These are phyloP conservation scores for Melanargia galathea DNA, from an alignment of 2,888 invertebrate species.

Conservation along the genomic window DNA sequence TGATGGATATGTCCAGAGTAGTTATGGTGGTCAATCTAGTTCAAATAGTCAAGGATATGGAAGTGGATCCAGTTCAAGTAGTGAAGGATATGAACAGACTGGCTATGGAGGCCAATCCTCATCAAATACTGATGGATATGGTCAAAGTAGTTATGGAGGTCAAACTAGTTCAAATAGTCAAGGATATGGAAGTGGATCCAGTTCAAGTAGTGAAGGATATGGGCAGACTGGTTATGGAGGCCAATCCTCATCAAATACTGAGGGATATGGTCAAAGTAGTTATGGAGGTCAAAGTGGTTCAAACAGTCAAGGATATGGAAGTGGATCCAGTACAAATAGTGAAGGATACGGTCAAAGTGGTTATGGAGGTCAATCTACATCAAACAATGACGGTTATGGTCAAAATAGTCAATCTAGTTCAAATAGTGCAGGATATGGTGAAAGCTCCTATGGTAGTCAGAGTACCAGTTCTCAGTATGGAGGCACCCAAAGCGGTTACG, in stretches of 20 bases:
- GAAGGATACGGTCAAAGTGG: slow-evolving; percentile 29
- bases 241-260: slow-evolving; percentile 15
- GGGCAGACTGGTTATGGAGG: slow-evolving; percentile 18
- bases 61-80: slow-evolving; percentile 23
- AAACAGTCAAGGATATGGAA: slow-evolving; percentile 13
- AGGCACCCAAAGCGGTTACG: slow-evolving; percentile 24
- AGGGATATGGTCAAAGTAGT: slow-evolving; percentile 19
- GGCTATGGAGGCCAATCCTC: slow-evolving; percentile 26
- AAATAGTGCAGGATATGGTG: slow-evolving; percentile 17
- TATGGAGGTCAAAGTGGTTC: slow-evolving; percentile 19
- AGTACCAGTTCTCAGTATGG: slow-evolving; percentile 13
- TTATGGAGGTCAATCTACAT: slow-evolving; percentile 20
- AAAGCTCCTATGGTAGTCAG: slow-evolving; percentile 23
- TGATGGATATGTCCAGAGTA: slow-evolving; percentile 17
- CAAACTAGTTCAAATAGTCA: slow-evolving; percentile 25
- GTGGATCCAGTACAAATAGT: slow-evolving; percentile 24
- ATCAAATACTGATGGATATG: slow-evolving; percentile 15
- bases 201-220: slow-evolving; percentile 22
- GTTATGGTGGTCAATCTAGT: slow-evolving; percentile 20
- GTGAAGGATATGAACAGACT: slow-evolving; percentile 27
- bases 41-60: slow-evolving; percentile 13
- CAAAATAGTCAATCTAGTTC: slow-evolving; percentile 24
- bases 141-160: slow-evolving; percentile 23
- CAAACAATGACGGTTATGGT: slow-evolving; percentile 15
- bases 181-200: slow-evolving; percentile 5